phyloP scores from a whole-genome alignment of 2,888 invertebrate species.

The Tenthredo scrophulariae region DNA sequence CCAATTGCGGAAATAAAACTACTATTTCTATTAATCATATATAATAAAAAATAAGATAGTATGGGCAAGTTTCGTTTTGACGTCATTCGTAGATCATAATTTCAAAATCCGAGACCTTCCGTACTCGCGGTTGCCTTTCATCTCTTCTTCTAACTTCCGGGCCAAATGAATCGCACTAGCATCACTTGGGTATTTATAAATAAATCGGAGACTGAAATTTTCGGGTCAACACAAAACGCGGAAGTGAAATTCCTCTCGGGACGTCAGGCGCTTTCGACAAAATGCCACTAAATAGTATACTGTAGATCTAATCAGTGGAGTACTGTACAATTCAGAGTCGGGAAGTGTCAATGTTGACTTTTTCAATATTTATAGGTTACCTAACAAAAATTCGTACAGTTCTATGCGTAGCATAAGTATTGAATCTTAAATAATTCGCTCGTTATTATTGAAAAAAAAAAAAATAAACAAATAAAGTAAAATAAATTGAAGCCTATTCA shows the following conservation, averaged over 20 bases:
- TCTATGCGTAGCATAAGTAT: neutral
- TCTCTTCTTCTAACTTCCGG: neutral
- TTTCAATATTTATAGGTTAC: constrained; percentile 28
- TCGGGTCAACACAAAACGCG: constrained; percentile 29
- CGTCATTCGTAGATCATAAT: neutral
- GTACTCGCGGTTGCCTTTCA: neutral
- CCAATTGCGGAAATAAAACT: neutral
- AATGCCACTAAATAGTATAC: neutral
- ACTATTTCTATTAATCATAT: neutral
- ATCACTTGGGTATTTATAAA: constrained; percentile 5
- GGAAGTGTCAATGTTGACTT: neutral
- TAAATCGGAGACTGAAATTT: constrained; percentile 29
- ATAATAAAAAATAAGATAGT: neutral
- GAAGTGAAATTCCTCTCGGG: neutral
- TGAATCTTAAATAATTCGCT: constrained; percentile 8
- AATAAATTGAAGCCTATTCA: neutral
- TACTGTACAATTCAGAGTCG: neutral
- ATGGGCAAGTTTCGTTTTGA: neutral
- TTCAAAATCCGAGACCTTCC: neutral
- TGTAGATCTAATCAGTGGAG: neutral
- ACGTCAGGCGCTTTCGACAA: neutral
- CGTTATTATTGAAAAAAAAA: neutral
- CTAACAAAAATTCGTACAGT: neutral
- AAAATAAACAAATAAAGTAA: neutral
- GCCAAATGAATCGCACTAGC: neutral